These are phyloP conservation scores for Emydoidea blandingii DNA, from an alignment of 2,797 vertebrate genomes.

Conservation along the genomic window DNA sequence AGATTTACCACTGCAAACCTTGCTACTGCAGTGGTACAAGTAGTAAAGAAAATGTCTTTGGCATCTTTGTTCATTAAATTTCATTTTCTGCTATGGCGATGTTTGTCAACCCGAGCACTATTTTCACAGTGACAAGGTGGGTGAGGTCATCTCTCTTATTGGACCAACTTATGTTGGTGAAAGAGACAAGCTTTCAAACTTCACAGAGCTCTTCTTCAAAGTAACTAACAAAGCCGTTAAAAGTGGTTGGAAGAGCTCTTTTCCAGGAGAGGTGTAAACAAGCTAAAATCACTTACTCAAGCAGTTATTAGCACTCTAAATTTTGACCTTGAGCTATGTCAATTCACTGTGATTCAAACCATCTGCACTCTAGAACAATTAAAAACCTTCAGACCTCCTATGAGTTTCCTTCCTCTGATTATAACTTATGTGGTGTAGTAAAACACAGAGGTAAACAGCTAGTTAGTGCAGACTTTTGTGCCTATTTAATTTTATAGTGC, in stretches of 20 bases:
- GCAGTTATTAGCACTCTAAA: conserved; percentile 53
- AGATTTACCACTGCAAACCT: conserved; percentile 68
- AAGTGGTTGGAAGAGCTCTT: background rate
- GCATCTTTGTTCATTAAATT: background rate
- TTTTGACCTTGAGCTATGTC: conserved; percentile 73
- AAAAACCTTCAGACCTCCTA: conserved; percentile 78
- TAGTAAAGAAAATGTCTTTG: conserved; percentile 36
- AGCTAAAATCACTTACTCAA: conserved; percentile 24
- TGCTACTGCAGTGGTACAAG: background rate
- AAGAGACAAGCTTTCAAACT: background rate
- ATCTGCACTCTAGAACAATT: conserved; percentile 77
- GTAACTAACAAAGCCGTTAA: conserved; percentile 6
- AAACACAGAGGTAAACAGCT: conserved; percentile 72
- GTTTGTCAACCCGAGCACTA: conserved; percentile 24
- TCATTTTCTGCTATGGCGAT: conserved; percentile 52
- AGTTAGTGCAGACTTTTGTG: conserved; percentile 52
- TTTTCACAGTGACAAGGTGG: conserved; percentile 2
- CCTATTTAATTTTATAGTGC: conserved; percentile 57
- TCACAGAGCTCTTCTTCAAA: background rate
- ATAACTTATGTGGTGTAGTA: conserved; percentile 71
- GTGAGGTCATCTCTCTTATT: background rate
- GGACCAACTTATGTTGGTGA: background rate
- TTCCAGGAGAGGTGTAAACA: conserved; percentile 58
- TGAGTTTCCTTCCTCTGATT: conserved; percentile 85
- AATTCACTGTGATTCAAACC: conserved; percentile 77